Evolutionary conservation across 2,888 invertebrate genomes (phyloP).

Genomic region (Microplitis deprimator): DNA sequence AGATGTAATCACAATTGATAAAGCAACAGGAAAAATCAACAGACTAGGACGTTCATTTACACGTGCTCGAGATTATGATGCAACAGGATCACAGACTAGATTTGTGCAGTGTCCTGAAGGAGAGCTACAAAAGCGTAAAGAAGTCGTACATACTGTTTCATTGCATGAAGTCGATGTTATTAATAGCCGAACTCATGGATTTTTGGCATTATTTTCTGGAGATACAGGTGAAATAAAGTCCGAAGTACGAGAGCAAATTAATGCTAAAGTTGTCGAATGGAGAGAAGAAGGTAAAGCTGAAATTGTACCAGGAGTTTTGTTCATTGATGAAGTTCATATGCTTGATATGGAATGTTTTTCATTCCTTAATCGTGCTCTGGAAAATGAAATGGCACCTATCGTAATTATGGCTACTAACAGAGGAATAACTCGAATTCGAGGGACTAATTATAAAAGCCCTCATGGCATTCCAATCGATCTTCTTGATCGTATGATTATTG

Average conservation of each 20-base stretch:
- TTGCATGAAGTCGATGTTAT: constrained; percentile 99
- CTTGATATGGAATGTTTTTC: constrained; percentile 99
- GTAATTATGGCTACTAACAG: constrained; percentile 99
- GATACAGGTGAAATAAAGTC: constrained; percentile 99
- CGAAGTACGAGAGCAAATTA: constrained; percentile 98
- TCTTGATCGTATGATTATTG: constrained; percentile 94
- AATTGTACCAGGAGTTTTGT: constrained; percentile 97
- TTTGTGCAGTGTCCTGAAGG: constrained; percentile 99
- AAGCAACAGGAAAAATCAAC: constrained; percentile 95
- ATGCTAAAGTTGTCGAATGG: constrained; percentile 98
- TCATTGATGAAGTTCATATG: constrained; percentile 99
- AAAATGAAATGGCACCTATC: constrained; percentile 97
- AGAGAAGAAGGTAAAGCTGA: constrained; percentile 99
- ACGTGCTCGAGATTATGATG: constrained; percentile 97
- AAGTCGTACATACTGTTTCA: constrained; percentile 97
- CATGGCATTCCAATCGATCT: constrained; percentile 98
- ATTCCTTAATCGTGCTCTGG: constrained; percentile 95
- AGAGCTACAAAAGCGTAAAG: constrained; percentile 97
- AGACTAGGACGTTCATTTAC: constrained; percentile 95
- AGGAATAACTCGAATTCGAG: constrained; percentile 94
- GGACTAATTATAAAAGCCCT: constrained; percentile 93
- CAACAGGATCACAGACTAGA: constrained; percentile 86
- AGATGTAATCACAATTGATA: constrained; percentile 98
- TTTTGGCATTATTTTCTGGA: constrained; percentile 96
- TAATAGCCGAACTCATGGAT: constrained; percentile 98